Evolutionary conservation across 2,797 vertebrate species (phyloP).

Genomic region (Natrix natrix): DNA sequence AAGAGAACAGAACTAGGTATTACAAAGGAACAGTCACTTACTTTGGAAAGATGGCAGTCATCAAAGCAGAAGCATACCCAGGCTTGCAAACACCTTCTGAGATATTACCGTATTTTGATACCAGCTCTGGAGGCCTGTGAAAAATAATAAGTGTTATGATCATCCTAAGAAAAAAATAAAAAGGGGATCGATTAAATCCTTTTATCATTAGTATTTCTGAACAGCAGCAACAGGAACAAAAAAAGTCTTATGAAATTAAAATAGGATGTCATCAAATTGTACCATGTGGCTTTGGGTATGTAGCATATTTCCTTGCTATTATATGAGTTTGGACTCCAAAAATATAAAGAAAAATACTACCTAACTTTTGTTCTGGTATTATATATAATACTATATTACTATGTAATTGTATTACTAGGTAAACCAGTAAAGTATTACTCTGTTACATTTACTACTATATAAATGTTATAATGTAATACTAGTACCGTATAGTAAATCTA

Average conservation of each 20-base stretch:
- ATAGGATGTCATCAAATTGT: conserved; percentile 15
- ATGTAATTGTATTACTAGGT: not conserved
- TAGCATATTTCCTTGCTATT: conserved; percentile 11
- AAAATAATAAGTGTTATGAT: conserved; percentile 52
- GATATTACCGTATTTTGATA: conserved; percentile 88
- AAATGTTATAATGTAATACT: conserved; percentile 18
- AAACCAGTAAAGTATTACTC: not conserved
- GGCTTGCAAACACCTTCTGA: conserved; percentile 88
- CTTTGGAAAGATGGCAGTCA: conserved; percentile 92
- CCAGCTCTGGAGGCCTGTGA: conserved; percentile 82
- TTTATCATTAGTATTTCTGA: conserved; percentile 16
- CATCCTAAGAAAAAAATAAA: conserved; percentile 22
- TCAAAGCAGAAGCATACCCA: conserved; percentile 88
- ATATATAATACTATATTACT: not conserved
- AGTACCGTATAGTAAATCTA: conserved; percentile 25
- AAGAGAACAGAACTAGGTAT: not conserved
- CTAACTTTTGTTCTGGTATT: not conserved
- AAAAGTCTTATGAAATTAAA: not conserved
- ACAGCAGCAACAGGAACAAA: conserved; percentile 4
- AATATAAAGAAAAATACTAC: not conserved
- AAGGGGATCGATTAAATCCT: conserved; percentile 10
- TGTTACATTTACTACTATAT: not conserved
- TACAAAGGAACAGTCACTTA: conserved; percentile 66
- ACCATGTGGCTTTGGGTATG: not conserved
- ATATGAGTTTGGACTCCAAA: conserved; percentile 1